Evolutionary conservation across 2,797 vertebrate genomes (phyloP).

Genomic region (Gambelia wislizenii): DNA sequence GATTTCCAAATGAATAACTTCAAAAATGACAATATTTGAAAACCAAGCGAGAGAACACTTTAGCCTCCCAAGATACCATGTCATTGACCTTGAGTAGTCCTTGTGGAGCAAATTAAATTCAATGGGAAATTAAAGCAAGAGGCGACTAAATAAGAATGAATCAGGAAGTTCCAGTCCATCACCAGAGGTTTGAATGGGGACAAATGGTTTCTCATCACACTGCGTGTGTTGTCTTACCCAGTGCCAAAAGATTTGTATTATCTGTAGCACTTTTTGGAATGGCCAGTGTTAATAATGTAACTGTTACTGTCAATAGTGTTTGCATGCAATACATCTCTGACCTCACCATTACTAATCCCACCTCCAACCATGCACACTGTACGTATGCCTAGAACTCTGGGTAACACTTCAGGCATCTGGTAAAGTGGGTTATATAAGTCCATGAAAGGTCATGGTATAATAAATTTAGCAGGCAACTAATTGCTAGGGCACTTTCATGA

Average conservation of each 20-base stretch:
- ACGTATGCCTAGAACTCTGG: background rate
- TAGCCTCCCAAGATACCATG: background rate
- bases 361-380: background rate
- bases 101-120: background rate
- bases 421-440: background rate
- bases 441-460: background rate
- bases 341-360: background rate
- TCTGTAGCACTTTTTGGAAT: background rate
- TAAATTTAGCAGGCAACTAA: no score
- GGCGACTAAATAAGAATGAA: background rate
- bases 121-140: background rate
- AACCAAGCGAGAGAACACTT: background rate
- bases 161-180: background rate
- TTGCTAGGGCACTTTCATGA: no score
- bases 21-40: no score
- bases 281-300: background rate
- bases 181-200: background rate
- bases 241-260: background rate
- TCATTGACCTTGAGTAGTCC: background rate
- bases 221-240: background rate
- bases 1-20: background rate
- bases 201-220: background rate
- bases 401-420: background rate
- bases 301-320: background rate
- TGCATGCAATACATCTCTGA: background rate